These are phyloP conservation scores for Agapostemon virescens DNA, from an alignment of 2,888 invertebrate genomes.

Conservation along the genomic window DNA sequence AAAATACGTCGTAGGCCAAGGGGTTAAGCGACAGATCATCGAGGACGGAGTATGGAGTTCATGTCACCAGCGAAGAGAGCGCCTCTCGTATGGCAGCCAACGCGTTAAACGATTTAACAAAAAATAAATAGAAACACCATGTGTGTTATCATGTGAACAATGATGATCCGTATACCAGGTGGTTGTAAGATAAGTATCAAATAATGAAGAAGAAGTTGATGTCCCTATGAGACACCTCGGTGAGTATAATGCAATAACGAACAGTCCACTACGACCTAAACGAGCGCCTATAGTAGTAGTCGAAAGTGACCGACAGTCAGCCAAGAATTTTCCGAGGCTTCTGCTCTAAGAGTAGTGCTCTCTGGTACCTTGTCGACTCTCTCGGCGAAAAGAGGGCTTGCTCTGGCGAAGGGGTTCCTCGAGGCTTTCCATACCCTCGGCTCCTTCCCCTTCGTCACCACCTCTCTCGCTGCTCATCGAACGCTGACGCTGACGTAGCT, in stretches of 20 bases:
- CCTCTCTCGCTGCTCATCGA: constrained; percentile 85
- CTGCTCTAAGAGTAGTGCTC: constrained; percentile 66
- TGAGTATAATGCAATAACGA: constrained; percentile 58
- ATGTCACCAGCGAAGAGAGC: background rate
- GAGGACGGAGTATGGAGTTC: background rate
- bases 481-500: constrained; percentile 84
- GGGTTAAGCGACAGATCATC: too few relatives aligned
- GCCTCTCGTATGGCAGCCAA: constrained; percentile 1
- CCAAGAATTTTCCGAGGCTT: constrained; percentile 55
- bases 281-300: constrained; percentile 62
- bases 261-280: constrained; percentile 70
- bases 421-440: constrained; percentile 82
- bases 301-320: constrained; percentile 54
- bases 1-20: too few relatives aligned
- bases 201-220: background rate
- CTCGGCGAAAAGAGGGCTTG: constrained; percentile 81
- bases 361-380: constrained; percentile 85
- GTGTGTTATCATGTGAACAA: constrained; percentile 2
- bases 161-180: background rate
- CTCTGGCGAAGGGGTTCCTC: constrained; percentile 84
- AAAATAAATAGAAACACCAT: background rate
- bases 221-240: constrained; percentile 61
- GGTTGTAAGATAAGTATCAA: background rate
- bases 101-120: background rate
- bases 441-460: constrained; percentile 81